Evolutionary conservation across 2,113 vertebrate genomes (phyloP).

Genomic region (Phyllopteryx taeniolatus): DNA sequence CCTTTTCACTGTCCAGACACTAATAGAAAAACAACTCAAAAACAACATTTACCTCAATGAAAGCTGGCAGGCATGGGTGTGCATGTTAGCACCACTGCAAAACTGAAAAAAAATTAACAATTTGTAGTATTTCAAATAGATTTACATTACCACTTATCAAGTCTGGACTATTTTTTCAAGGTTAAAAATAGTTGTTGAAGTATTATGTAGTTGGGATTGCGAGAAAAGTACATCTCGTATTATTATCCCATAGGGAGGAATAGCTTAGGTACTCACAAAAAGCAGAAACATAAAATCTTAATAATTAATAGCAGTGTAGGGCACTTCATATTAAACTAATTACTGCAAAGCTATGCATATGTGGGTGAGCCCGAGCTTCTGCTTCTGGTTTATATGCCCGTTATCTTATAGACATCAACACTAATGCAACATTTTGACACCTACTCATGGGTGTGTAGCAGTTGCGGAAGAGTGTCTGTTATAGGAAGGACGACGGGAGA

Average conservation of each 20-base stretch:
- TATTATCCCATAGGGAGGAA: conserved; percentile 3
- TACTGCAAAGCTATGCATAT: neutral
- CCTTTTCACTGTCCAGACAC: neutral
- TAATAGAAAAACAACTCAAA: neutral
- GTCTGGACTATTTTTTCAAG: conserved; percentile 39
- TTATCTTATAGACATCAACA: conserved; percentile 34
- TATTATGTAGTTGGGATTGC: conserved; percentile 27
- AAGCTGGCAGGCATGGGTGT: neutral
- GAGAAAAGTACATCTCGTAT: conserved; percentile 16
- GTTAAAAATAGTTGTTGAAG: conserved; percentile 39
- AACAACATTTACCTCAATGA: neutral
- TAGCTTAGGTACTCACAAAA: conserved; percentile 17
- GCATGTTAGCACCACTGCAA: neutral
- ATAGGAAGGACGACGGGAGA: conserved; percentile 59
- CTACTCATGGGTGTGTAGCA: conserved; percentile 65
- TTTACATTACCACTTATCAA: conserved; percentile 21
- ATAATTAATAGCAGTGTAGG: neutral
- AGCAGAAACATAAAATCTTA: neutral
- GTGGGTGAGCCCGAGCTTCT: neutral
- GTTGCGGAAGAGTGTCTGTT: conserved; percentile 43
- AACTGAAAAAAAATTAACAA: neutral
- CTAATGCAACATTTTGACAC: conserved; percentile 52
- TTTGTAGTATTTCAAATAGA: conserved; percentile 6
- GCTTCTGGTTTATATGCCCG: conserved; percentile 8
- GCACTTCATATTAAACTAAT: neutral